These are phyloP conservation scores for Epinephelus lanceolatus DNA, from an alignment of 2,113 vertebrate species.

Conservation along the genomic window DNA sequence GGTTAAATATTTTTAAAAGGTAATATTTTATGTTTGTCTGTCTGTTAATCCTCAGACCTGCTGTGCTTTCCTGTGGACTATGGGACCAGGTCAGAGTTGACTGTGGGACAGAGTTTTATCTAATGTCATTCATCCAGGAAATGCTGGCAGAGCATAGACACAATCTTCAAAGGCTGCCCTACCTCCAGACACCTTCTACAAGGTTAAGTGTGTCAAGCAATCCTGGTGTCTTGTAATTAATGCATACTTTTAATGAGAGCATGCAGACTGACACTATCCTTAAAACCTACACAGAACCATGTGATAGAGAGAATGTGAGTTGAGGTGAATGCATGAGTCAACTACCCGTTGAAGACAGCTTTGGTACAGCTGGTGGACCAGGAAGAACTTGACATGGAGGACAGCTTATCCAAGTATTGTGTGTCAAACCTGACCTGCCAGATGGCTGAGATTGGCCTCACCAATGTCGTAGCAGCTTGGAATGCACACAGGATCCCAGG, in stretches of 20 bases:
- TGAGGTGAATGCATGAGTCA: neutral
- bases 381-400: neutral
- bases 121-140: neutral
- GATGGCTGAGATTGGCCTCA: neutral
- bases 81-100: neutral
- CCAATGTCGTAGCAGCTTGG: neutral
- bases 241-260: neutral
- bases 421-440: neutral
- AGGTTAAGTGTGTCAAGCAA: neutral
- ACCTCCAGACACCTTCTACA: neutral
- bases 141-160: neutral
- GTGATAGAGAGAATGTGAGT: neutral
- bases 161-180: neutral
- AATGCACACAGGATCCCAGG: neutral
- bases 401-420: neutral
- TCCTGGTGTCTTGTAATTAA: neutral
- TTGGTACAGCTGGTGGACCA: neutral
- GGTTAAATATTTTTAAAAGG: neutral
- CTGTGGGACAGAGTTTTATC: neutral
- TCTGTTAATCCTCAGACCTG: neutral
- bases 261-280: neutral
- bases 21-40: neutral
- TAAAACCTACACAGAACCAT: neutral
- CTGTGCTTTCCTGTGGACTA: neutral
- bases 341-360: neutral